phyloP scores from a whole-genome alignment of 2,113 vertebrate genomes.

The Grus americana region DNA sequence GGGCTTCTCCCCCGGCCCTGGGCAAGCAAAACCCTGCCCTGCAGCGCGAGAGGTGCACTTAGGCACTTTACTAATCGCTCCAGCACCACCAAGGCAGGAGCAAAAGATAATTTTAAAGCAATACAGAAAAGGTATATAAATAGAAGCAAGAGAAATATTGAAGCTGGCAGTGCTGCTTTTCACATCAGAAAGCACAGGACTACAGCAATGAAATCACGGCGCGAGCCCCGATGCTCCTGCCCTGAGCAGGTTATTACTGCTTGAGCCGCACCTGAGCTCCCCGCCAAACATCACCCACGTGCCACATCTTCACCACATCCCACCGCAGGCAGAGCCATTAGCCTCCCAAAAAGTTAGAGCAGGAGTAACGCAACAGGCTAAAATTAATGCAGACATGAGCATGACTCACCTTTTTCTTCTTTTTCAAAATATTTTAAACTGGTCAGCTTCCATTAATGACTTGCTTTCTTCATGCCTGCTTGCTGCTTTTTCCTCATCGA shows the following conservation, averaged over 20 bases:
- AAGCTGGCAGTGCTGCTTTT: neutral
- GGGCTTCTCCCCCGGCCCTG: fast-evolving
- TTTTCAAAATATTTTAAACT: neutral
- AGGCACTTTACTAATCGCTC: fast-evolving
- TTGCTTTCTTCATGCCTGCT: neutral
- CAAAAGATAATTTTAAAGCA: neutral
- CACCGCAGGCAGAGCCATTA: fast-evolving
- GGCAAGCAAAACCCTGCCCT: neutral
- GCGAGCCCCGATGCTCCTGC: neutral
- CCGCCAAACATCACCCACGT: neutral
- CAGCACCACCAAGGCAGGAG: neutral
- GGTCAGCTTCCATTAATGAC: neutral
- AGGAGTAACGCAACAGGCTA: neutral
- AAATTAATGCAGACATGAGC: neutral
- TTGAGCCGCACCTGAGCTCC: neutral
- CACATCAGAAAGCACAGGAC: neutral
- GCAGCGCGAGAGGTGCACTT: neutral
- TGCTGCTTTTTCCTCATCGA: fast-evolving
- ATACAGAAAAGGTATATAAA: neutral
- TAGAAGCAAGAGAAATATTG: neutral
- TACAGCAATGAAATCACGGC: fast-evolving
- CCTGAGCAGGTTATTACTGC: neutral
- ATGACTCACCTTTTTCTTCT: neutral
- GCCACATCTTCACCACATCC: neutral
- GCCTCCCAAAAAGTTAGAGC: neutral